Base-by-base conservation (phyloP, 2,888 invertebrate genomes). In the Ophraella communa region DNA sequence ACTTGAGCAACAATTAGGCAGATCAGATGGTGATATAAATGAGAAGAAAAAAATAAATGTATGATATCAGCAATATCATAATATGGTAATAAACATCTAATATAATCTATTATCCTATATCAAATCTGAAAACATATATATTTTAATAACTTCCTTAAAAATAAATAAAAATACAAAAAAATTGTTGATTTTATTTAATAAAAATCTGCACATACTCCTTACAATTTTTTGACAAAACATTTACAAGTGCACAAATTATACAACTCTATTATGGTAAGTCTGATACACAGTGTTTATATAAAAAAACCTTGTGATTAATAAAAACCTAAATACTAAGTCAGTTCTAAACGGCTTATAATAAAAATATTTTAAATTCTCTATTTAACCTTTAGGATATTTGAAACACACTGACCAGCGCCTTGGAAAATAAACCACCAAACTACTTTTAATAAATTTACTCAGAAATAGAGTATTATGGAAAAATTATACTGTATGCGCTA, bases 161-260 rank as follows among this genome's bases (percentile, higher is more conserved):
- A 39, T 17, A 7, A 5, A 17, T 14, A 39, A 39, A 39, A 39
- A 39, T 14, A 5, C 14, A 39, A 39, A 7, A 39, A 17, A 17
- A 17, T 17, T 7, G 4, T 39, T 39, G 14, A 39, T 64, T 65
- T 71, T 66, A 67, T 71, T 71, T 66, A 68, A 68, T 68, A 68
- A 65, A 65, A 71, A 71, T 66, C 49, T 68, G 62, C 62, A 55
- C 67, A 68, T 64, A 53, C 30, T 57, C 63, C 61, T 64, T 55
- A 62, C 30, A 51, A 66, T 14, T 51, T 72, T 68, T 70, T 64
- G 65, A 69, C 70, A 65, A 64, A 71, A 72, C 70, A 73, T 73
- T 64, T 70, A 72, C 73, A 73, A 49, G 73, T 73, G 73, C 71
- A 70, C 67, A 58, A 61, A 66, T 65, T 70, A 63, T 70, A 68